Percentiles rank a stretch among this genome's conserved stretches.
Evolutionary conservation across 2,113 vertebrate genomes (phyloP).

Genomic region (Dunckerocampus dactyliophorus): DNA sequence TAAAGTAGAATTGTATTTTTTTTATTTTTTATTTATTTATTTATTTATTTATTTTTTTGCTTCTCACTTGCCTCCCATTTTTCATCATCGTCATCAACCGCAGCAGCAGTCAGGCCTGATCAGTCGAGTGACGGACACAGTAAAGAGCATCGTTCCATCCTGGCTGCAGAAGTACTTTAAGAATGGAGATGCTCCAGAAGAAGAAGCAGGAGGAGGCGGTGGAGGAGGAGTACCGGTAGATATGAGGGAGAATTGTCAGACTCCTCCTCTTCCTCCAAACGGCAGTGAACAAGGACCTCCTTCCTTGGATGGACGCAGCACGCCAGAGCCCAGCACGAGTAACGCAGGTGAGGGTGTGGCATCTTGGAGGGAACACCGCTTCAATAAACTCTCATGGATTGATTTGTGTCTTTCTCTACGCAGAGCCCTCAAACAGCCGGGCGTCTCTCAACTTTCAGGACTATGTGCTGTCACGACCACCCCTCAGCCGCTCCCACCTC

Average conservation of each 20-base stretch:
- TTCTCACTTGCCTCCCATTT: background rate
- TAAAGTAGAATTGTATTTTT: background rate
- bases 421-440: slow-evolving; percentile 87
- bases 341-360: slow-evolving; percentile 69
- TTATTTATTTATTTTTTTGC: too few relatives aligned
- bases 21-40: too few relatives aligned
- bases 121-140: slow-evolving; percentile 90
- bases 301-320: slow-evolving; percentile 75
- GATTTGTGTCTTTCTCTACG: slow-evolving; percentile 1
- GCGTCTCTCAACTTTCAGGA: slow-evolving; percentile 85
- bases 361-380: background rate
- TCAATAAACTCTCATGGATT: background rate
- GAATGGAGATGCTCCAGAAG: slow-evolving; percentile 76
- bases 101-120: slow-evolving; percentile 79
- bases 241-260: slow-evolving; percentile 58
- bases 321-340: slow-evolving; percentile 82
- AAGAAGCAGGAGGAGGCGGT: slow-evolving; percentile 9
- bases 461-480: slow-evolving; percentile 84
- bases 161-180: slow-evolving; percentile 96
- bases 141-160: slow-evolving; percentile 93
- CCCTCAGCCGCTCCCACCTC: slow-evolving; percentile 87
- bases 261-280: slow-evolving; percentile 68
- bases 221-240: slow-evolving; percentile 31
- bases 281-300: slow-evolving; percentile 73
- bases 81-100: slow-evolving; percentile 15